Base-by-base conservation (phyloP, 1,140 invertebrate genomes). In the Caenorhabditis remanei region DNA sequence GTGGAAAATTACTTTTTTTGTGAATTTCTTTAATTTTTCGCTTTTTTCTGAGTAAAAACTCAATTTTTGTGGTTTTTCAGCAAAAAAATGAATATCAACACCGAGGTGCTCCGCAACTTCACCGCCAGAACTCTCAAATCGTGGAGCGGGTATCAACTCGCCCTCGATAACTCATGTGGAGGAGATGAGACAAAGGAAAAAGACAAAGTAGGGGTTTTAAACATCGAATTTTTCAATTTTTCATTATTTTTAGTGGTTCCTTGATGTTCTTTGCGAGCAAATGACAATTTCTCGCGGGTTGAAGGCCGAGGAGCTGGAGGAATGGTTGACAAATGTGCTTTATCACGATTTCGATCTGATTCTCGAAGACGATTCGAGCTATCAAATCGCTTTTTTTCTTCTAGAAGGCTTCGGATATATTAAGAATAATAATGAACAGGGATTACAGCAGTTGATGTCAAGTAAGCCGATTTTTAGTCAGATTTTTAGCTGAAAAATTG, bases 291-390 rank as follows among this genome's bases (percentile, higher is more conserved):
- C 83, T 9, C 84, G 87, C 11, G 84, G 87, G 9, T 16, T 88
- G 32, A 88, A 85, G 24, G 84, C 83, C 32, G 87, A 88, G 11
- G 83, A 79, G 2, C 55, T 88, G 2, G 87, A 88, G 14, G 71
- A 85, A 7, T 88, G 87, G 87, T 16, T 88, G 13, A 61, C 65
- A 1, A 71, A 53, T 19, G 13, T 88, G 14, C 58, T 88, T 21
- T 88, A 88, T 16, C 65, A 88, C n/a, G 87, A 88, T 19, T 88
- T 88, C 55, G 84, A 88, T 32, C 84, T 88, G n/a, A 53, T 88
- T 32, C 61, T 85, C 2, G 87, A 88, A 14, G 87, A 88, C 43
- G 87, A 88, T 55, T 67, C 83, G 16, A 56, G 46, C 4, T 88
- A 88, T 58, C 83, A 65, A 32, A 82, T 84, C 41, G 24, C 83